A percentile compares a stretch with the other conserved stretches of the same genome.
phyloP scores from a whole-genome alignment of 2,888 invertebrate genomes.

The Leptogaster cylindrica region DNA sequence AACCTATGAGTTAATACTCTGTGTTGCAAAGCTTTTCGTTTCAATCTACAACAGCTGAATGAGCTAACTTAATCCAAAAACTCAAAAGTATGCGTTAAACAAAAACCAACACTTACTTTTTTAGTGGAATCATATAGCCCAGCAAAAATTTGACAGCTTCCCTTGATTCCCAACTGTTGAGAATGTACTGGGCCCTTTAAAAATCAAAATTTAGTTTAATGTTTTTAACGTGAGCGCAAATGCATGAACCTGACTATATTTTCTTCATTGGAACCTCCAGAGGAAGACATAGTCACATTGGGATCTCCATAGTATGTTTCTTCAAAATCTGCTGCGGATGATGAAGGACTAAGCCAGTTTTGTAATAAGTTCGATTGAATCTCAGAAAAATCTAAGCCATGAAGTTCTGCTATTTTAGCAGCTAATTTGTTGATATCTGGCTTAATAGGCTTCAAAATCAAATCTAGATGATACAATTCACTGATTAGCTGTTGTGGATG shows the following conservation, averaged over 20 bases:
- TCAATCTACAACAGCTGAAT: not conserved
- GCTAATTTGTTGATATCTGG: constrained; percentile 59
- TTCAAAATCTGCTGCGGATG: constrained; percentile 55
- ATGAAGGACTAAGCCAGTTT: constrained; percentile 55
- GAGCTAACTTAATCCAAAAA: not conserved
- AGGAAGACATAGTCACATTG: not conserved
- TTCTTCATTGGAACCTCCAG: constrained; percentile 53
- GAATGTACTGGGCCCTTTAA: constrained; percentile 58
- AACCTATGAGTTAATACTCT: no score
- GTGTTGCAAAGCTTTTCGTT: not conserved
- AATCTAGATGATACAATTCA: constrained; percentile 57
- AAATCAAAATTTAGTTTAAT: constrained; percentile 13
- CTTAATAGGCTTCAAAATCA: constrained; percentile 56
- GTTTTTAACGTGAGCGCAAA: not conserved
- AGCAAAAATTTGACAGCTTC: constrained; percentile 58
- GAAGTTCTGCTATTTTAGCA: constrained; percentile 56
- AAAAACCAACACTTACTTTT: constrained; percentile 53
- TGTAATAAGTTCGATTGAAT: constrained; percentile 58
- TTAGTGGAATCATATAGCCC: constrained; percentile 56
- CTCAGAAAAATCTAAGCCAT: constrained; percentile 54
- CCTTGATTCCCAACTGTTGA: constrained; percentile 58
- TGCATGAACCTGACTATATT: constrained; percentile 54
- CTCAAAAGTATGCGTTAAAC: not conserved
- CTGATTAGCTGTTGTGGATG: constrained; percentile 58
- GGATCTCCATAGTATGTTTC: constrained; percentile 60